Evolutionary conservation across 2,113 vertebrate genomes (phyloP).

Genomic region (Ursus arctos): DNA sequence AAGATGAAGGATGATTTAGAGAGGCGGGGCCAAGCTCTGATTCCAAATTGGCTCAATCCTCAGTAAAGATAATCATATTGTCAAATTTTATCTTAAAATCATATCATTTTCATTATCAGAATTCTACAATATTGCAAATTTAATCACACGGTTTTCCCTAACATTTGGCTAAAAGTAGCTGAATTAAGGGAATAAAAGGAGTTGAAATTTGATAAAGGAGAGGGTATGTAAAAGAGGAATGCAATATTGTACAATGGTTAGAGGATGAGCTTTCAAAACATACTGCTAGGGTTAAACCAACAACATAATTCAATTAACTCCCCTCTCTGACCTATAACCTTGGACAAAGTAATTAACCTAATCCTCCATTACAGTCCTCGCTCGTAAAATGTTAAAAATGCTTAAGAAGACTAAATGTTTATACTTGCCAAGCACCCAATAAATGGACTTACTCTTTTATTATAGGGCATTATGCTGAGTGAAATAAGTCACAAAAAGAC

Average conservation of each 20-base stretch:
- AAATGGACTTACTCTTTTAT: neutral
- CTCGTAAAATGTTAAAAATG: conserved; percentile 26
- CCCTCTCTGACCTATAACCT: neutral
- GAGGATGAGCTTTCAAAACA: neutral
- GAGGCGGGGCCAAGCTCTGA: neutral
- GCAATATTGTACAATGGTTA: neutral
- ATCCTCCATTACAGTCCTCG: neutral
- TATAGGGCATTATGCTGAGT: neutral
- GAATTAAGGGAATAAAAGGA: neutral
- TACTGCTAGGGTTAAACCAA: neutral
- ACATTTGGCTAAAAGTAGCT: conserved; percentile 31
- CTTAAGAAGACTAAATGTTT: conserved; percentile 25
- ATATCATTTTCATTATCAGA: neutral
- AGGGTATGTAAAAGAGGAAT: neutral
- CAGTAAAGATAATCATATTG: conserved; percentile 13
- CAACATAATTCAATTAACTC: neutral
- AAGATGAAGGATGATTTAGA: neutral
- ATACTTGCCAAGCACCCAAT: conserved; percentile 13
- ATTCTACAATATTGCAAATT: neutral
- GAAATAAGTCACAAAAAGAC: neutral
- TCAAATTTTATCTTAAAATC: conserved; percentile 33
- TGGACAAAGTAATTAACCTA: neutral
- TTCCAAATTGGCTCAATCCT: neutral
- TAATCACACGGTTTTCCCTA: neutral
- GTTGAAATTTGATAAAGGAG: neutral